phyloP scores from a whole-genome alignment of 2,113 vertebrate genomes.

The Montifringilla adamsi region DNA sequence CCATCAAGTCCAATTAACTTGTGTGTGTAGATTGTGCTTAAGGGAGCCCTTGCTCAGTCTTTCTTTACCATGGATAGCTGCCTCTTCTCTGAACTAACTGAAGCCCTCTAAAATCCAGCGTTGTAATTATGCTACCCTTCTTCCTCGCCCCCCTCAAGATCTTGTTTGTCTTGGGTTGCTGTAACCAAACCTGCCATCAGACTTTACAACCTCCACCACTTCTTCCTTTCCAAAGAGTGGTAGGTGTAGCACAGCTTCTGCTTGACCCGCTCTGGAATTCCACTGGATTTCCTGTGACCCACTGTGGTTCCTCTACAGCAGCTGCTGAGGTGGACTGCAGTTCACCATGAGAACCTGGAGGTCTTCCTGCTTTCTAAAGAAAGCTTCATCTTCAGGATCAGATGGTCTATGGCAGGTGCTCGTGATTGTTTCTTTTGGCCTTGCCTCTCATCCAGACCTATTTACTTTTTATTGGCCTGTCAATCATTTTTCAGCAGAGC shows the following conservation, averaged over 20 bases:
- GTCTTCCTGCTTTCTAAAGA: neutral
- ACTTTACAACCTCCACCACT: neutral
- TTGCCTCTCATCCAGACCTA: neutral
- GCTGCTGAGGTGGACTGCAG: neutral
- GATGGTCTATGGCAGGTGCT: neutral
- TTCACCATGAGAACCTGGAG: neutral
- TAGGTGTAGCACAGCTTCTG: neutral
- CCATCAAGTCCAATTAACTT: neutral
- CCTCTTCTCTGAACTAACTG: neutral
- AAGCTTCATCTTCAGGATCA: neutral
- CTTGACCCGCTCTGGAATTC: neutral
- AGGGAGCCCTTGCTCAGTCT: neutral
- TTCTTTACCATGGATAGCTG: neutral
- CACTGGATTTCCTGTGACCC: neutral
- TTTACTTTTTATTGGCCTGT: neutral
- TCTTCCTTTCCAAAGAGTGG: neutral
- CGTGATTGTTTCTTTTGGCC: neutral
- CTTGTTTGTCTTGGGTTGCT: neutral
- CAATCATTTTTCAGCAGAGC: neutral
- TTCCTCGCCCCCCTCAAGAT: neutral
- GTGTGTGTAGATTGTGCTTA: neutral
- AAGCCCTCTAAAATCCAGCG: neutral
- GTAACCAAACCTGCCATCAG: neutral
- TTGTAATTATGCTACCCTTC: neutral
- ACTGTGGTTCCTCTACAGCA: neutral